Evolutionary conservation across 2,797 vertebrate genomes (phyloP), one percentile per base, ranked within the genome.

Genomic region (Sebastes minor): DNA sequence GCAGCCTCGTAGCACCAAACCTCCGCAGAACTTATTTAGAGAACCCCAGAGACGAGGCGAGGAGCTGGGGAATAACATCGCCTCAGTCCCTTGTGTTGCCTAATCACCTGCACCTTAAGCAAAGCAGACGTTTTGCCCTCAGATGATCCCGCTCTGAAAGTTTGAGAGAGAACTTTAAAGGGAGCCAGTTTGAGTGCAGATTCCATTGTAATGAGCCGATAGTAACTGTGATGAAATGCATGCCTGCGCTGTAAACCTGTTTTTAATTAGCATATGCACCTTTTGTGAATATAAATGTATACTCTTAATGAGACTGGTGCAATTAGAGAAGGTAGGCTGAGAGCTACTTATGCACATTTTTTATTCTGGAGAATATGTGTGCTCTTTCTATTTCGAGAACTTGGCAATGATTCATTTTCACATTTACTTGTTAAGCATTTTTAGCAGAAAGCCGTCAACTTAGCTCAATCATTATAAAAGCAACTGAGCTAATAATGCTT

Each of bases 61-160:
- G 72, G 78, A 79, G 67, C 78, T 30, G 61, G 90, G 86, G 91
- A 92, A 87, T 86, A 87, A 78, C 78, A 86, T 53, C 53, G 83
- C 87, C 87, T 70, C 74, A 78, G 84, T 87, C 86, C 79, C 76
- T 65, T 30, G 79, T 80, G 90, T 82, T 85, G 78, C 84, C 73
- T 92, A 90, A 92, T 92, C 89, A 92, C 84, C 81, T 92, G 87
- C 82, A 85, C 86, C 84, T 71, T 81, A 65, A 92, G 84, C 86
- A 84, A 82, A 86, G 74, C 71, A 90, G 88, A 90, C 77, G 27
- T 76, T 76, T 88, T 85, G 77, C 88, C 82, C 87, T 79, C 57
- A 88, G 83, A 78, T 66, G 74, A 87, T 82, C 60, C 65, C 2
- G 2, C 23, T 30, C 76, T 82, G 61, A 76, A 91, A 87, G 77